A percentile compares a stretch with the other conserved stretches of the same genome.
phyloP scores from a whole-genome alignment of 2,888 invertebrate species.

The Tipula unca region DNA sequence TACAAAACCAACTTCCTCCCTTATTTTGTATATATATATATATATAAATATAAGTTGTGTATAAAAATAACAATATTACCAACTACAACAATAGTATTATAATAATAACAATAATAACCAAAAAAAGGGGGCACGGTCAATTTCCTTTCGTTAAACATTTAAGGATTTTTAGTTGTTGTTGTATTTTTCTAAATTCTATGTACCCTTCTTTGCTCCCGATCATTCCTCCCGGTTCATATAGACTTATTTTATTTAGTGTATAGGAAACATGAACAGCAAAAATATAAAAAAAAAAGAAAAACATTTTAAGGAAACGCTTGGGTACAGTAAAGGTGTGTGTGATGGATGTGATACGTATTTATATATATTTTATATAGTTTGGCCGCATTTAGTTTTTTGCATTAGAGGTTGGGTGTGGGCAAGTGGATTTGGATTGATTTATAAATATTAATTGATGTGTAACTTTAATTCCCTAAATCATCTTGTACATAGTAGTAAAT shows the following conservation, averaged over 20 bases:
- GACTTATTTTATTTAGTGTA: background rate
- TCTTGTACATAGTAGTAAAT: background rate
- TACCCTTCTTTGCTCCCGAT: background rate
- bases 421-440: background rate
- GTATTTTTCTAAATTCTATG: background rate
- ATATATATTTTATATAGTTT: too few relatives aligned
- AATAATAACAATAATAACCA: background rate
- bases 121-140: constrained; percentile 15
- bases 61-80: background rate
- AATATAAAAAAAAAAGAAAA: background rate
- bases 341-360: constrained; percentile 8
- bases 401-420: background rate
- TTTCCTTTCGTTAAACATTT: constrained; percentile 14
- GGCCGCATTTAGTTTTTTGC: background rate
- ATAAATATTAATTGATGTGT: constrained; percentile 9
- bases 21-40: background rate
- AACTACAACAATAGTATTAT: background rate
- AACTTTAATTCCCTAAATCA: background rate
- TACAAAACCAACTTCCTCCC: background rate
- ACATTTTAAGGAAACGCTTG: constrained; percentile 2
- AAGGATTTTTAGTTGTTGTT: background rate
- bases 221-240: background rate
- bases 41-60: too few relatives aligned
- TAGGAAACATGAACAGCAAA: background rate
- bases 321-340: background rate